Evolutionary conservation across 2,797 vertebrate genomes (phyloP).

Genomic region (Taeniopygia guttata): DNA sequence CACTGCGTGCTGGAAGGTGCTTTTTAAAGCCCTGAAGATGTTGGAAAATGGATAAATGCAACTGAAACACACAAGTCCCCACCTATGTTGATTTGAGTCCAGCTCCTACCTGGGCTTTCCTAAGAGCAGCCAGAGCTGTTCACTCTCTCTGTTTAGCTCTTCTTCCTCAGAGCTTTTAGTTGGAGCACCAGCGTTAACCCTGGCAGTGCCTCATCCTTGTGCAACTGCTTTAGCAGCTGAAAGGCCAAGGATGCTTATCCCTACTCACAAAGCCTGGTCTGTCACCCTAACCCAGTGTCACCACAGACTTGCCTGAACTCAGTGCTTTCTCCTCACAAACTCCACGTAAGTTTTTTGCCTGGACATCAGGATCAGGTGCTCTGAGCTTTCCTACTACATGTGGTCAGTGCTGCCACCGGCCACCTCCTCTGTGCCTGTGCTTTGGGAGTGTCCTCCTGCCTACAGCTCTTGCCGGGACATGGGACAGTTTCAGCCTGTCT

Average conservation of each 20-base stretch:
- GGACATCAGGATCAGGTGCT: neutral
- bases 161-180: constrained; percentile 7
- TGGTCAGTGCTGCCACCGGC: neutral
- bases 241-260: neutral
- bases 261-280: neutral
- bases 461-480: neutral
- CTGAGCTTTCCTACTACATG: neutral
- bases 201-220: neutral
- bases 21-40: neutral
- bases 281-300: neutral
- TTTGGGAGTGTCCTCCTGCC: neutral
- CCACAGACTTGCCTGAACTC: neutral
- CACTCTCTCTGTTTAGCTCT: neutral
- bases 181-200: neutral
- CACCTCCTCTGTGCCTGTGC: neutral
- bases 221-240: neutral
- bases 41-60: neutral
- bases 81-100: neutral
- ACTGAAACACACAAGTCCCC: neutral
- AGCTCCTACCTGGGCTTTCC: neutral
- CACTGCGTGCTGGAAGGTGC: neutral
- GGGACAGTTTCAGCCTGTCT: neutral
- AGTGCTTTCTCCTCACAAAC: neutral
- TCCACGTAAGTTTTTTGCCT: neutral
- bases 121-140: constrained; percentile 17